Base-by-base conservation (phyloP, 1,140 invertebrate species). In the Drosophila setifemur region DNA sequence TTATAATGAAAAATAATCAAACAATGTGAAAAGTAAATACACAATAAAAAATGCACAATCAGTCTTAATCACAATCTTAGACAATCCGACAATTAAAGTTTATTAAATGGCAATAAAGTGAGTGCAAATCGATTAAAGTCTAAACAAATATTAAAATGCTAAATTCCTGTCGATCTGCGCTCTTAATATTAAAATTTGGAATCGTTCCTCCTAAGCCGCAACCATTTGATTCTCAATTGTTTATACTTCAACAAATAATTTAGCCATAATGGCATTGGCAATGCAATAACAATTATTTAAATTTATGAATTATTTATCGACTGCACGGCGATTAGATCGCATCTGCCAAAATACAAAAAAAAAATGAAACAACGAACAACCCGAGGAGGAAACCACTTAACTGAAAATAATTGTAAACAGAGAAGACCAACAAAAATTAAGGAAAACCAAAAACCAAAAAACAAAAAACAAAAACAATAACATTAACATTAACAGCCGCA, bases 391-490 rank as follows among this genome's bases (percentile, higher is more conserved):
- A 61, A 49, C 50, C 66, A 74, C 49, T 81, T 82, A 76, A 85
- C 60, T 74, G 70, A 74, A 86, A 85, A 79, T 58, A 83, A 85
- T 85, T 85, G 54, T 83, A 85, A 83, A 83, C 79, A 83, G 47
- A 29, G 40, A 25, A 19, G 5, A 5, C 2, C 11, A 7, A 9
- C 8, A 47, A 37, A n/a, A 52, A 42, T 52, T 5, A 26, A 43
- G 33, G 69, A 79, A 57, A 78, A 73, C 57, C 63, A 69, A 63
- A 5, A 4, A n/a, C 29, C 9, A 33, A 4, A 35, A 5, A 35
- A 14, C 21, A 23, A 79, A 57, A 78, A 73, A 63, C 63, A 69
- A 63, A 5, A 4, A n/a, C 29, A n/a, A 33, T 9, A 35, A 5
- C 12, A 14, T 5, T 21, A n/a, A 16, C 47, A 37, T 16, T 4